phyloP scores from a whole-genome alignment of 2,888 invertebrate species.

The Sturmia bella region DNA sequence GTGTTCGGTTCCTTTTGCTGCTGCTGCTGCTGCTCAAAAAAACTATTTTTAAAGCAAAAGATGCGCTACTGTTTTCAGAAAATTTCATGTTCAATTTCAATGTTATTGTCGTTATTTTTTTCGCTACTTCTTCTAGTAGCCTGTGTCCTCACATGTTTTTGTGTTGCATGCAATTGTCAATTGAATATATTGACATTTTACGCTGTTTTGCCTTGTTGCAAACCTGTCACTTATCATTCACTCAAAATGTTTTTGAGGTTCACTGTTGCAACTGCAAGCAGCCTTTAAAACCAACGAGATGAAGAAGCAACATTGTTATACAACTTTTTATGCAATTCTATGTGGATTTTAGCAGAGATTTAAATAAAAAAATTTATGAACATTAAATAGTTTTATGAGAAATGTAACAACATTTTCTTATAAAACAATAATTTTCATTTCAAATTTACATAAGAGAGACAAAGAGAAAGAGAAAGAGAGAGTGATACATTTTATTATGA shows the following conservation, averaged over 20 bases:
- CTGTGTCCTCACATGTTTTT: conserved; percentile 28
- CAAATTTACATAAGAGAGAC: too few relatives aligned
- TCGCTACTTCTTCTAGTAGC: conserved; percentile 25
- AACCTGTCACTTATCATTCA: conserved; percentile 71
- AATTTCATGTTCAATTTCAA: conserved; percentile 57
- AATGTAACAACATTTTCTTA: not conserved
- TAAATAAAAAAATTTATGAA: not conserved
- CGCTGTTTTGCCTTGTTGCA: conserved; percentile 69
- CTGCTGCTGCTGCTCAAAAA: not conserved
- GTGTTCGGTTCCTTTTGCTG: not conserved
- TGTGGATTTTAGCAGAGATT: conserved; percentile 10
- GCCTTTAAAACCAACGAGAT: conserved; percentile 5
- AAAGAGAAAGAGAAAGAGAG: too few relatives aligned
- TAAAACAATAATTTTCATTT: too few relatives aligned
- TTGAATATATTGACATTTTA: conserved; percentile 70
- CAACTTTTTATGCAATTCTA: not conserved
- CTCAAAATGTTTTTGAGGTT: conserved; percentile 61
- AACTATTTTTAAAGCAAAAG: conserved; percentile 38
- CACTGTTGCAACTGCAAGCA: conserved; percentile 26
- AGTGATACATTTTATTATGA: too few relatives aligned
- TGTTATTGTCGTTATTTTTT: conserved; percentile 45
- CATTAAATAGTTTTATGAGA: not conserved
- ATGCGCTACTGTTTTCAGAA: conserved; percentile 56
- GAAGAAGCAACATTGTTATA: conserved; percentile 22
- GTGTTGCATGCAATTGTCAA: conserved; percentile 69